Percentiles rank a stretch among this genome's conserved stretches.
These are phyloP conservation scores for Collichthys lucidus DNA, from an alignment of 2,113 vertebrate genomes.

Conservation along the genomic window DNA sequence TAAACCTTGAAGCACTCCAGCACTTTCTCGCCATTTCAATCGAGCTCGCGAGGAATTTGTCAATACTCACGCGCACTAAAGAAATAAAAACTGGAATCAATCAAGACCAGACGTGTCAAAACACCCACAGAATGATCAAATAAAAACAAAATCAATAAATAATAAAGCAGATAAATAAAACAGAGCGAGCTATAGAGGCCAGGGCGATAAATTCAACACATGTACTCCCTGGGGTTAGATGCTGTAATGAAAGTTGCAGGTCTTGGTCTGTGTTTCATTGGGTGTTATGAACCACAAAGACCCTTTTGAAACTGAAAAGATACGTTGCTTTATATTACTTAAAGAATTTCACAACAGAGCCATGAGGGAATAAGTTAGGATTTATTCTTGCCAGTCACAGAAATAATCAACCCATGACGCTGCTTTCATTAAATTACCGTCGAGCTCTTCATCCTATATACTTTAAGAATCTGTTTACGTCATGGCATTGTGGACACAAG, in stretches of 20 bases:
- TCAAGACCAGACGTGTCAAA: neutral
- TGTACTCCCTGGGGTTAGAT: slow-evolving; percentile 14
- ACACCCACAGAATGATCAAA: slow-evolving; percentile 22
- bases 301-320: slow-evolving; percentile 27
- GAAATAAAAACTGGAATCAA: slow-evolving; percentile 26
- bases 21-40: slow-evolving; percentile 5
- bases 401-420: slow-evolving; percentile 1
- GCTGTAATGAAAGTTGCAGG: slow-evolving; percentile 55
- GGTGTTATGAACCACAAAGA: slow-evolving; percentile 33
- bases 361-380: slow-evolving; percentile 35
- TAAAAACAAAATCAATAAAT: slow-evolving; percentile 50
- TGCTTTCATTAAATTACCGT: slow-evolving; percentile 34
- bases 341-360: slow-evolving; percentile 41
- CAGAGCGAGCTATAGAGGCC: neutral
- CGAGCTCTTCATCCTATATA: slow-evolving; percentile 1
- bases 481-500: slow-evolving; percentile 34
- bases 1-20: slow-evolving; percentile 12
- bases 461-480: slow-evolving; percentile 26
- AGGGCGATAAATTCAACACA: slow-evolving; percentile 27
- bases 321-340: neutral
- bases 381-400: slow-evolving; percentile 38
- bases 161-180: slow-evolving; percentile 56
- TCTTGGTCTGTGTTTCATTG: slow-evolving; percentile 27
- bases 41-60: slow-evolving; percentile 3
- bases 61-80: neutral